Evolutionary conservation across 1,140 invertebrate genomes (phyloP).

Genomic region (Hesperophylax magnus): DNA sequence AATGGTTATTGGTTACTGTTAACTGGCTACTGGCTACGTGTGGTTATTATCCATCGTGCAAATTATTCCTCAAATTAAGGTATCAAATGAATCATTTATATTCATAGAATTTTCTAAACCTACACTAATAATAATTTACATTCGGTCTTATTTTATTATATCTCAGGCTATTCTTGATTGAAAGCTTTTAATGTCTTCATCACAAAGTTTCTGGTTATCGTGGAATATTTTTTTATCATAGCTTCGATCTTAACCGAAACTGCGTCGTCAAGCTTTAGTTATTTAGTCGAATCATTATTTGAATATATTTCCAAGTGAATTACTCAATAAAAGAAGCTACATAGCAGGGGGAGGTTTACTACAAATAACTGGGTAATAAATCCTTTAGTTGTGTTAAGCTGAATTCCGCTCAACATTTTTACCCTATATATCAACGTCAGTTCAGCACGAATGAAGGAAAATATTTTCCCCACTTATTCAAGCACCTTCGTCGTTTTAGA

Average conservation of each 20-base stretch:
- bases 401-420: conserved; percentile 39
- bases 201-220: background rate
- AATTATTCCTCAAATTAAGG: too few relatives aligned
- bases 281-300: background rate
- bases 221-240: background rate
- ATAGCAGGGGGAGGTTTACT: conserved; percentile 14
- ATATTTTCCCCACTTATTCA: background rate
- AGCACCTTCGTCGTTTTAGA: background rate
- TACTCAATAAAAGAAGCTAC: conserved; percentile 3
- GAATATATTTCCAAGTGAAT: conserved; percentile 20
- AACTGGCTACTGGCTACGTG: too few relatives aligned
- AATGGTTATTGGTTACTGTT: too few relatives aligned
- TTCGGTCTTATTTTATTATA: too few relatives aligned
- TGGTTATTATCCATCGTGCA: too few relatives aligned
- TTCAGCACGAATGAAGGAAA: conserved; percentile 18
- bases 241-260: too few relatives aligned
- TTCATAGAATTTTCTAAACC: too few relatives aligned
- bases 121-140: too few relatives aligned
- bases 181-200: background rate
- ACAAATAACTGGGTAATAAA: conserved; percentile 22
- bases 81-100: too few relatives aligned
- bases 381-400: conserved; percentile 22
- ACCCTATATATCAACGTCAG: conserved; percentile 48
- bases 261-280: too few relatives aligned
- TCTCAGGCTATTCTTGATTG: too few relatives aligned